These are phyloP conservation scores for Rhyacophila evoluta DNA, from an alignment of 2,888 invertebrate genomes.

Conservation along the genomic window DNA sequence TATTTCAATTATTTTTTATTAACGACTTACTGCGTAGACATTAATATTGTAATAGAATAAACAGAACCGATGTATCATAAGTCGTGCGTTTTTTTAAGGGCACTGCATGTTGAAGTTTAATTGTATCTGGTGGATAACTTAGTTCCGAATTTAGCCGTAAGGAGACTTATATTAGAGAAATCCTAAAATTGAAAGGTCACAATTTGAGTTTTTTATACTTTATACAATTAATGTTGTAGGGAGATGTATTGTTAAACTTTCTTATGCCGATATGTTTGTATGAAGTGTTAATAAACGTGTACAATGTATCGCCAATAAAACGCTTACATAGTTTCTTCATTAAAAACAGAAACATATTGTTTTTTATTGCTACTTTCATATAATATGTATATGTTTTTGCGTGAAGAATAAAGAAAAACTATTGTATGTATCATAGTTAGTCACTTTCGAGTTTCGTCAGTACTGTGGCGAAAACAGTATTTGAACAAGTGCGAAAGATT, in stretches of 20 bases:
- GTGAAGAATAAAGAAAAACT: background rate
- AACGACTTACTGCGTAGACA: no score
- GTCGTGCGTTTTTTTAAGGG: no score
- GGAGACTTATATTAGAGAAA: no score
- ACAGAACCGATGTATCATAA: no score
- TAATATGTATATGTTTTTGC: background rate
- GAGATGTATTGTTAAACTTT: background rate
- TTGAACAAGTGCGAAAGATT: slow-evolving; percentile 19
- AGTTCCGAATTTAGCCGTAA: no score
- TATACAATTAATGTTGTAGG: no score
- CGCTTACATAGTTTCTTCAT: background rate
- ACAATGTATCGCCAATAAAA: background rate
- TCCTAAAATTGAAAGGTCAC: no score
- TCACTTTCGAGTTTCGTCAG: background rate
- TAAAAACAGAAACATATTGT: background rate
- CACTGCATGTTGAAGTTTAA: no score
- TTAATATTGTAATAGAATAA: no score
- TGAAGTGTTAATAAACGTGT: background rate
- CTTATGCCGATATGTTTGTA: background rate
- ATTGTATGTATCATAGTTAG: background rate
- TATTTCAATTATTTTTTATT: no score
- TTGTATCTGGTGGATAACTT: no score
- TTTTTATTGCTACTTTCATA: background rate
- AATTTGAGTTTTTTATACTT: no score
- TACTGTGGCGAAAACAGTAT: background rate